These are phyloP conservation scores for Casuarius casuarius DNA, from an alignment of 2,113 vertebrate genomes.

Conservation along the genomic window DNA sequence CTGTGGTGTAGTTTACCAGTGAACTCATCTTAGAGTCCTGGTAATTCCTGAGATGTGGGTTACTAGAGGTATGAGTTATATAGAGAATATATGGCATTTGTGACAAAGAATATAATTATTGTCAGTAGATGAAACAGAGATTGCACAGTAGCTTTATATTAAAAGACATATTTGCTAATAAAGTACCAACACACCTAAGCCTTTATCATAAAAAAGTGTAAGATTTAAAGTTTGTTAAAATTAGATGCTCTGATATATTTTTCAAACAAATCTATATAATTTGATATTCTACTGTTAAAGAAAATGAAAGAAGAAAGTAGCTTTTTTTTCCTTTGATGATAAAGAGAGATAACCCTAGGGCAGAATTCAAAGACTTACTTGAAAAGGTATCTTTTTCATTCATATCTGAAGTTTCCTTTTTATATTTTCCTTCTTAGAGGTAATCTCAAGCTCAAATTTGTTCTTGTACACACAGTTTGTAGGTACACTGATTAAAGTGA, in stretches of 20 bases:
- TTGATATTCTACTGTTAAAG: not conserved
- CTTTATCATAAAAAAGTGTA: not conserved
- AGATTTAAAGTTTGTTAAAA: not conserved
- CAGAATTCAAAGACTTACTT: constrained; percentile 11
- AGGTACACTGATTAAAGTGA: not conserved
- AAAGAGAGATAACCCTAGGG: not conserved
- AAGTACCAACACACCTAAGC: not conserved
- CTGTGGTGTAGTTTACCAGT: not conserved
- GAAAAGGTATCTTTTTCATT: not conserved
- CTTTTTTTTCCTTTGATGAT: not conserved
- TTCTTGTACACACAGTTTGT: not conserved
- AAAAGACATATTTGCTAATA: not conserved
- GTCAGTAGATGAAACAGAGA: not conserved
- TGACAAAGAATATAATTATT: not conserved
- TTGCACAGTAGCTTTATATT: not conserved
- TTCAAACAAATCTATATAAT: not conserved
- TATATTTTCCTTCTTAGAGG: not conserved
- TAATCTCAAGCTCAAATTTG: not conserved
- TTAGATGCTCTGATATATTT: not conserved
- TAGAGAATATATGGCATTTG: fast-evolving
- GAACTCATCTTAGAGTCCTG: not conserved
- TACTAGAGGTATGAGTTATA: not conserved
- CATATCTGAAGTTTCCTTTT: not conserved
- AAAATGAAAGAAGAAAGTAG: constrained; percentile 4
- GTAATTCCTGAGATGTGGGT: not conserved